Conservation (phyloP, 1,140 invertebrate genomes). For the Bombus confusus region DNA sequence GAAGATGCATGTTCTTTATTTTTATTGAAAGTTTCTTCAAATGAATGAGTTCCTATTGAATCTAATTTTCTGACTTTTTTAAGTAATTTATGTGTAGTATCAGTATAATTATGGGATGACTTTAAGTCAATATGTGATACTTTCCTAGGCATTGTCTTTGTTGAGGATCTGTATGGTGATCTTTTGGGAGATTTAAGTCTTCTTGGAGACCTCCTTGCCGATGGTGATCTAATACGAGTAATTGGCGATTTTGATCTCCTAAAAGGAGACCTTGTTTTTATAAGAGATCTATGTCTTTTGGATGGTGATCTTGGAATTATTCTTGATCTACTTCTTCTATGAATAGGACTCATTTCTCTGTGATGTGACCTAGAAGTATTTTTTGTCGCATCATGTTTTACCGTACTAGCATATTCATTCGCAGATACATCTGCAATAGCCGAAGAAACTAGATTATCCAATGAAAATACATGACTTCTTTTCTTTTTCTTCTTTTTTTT, state of each 20-base stretch:
- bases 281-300: conserved; percentile 62
- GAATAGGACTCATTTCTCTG: conserved; percentile 60
- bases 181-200: conserved; percentile 63
- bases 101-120: conserved; percentile 37
- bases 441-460: conserved; percentile 58
- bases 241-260: conserved; percentile 51
- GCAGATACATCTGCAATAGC: conserved; percentile 27
- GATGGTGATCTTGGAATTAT: conserved; percentile 38
- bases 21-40: conserved; percentile 45
- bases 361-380: conserved; percentile 49
- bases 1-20: conserved; percentile 71
- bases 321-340: conserved; percentile 50
- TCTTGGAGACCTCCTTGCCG: conserved; percentile 47
- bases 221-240: conserved; percentile 39
- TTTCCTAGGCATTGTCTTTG: conserved; percentile 43
- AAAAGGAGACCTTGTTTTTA: conserved; percentile 49
- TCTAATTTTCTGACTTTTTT: conserved; percentile 76
- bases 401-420: neutral
- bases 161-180: conserved; percentile 36
- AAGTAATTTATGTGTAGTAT: conserved; percentile 63
- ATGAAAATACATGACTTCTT: conserved; percentile 43
- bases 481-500: conserved; percentile 73
- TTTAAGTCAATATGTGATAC: neutral
- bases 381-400: conserved; percentile 37
- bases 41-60: conserved; percentile 59